Conservation (phyloP, 2,888 invertebrate genomes). For the Macrosiphum euphorbiae region DNA sequence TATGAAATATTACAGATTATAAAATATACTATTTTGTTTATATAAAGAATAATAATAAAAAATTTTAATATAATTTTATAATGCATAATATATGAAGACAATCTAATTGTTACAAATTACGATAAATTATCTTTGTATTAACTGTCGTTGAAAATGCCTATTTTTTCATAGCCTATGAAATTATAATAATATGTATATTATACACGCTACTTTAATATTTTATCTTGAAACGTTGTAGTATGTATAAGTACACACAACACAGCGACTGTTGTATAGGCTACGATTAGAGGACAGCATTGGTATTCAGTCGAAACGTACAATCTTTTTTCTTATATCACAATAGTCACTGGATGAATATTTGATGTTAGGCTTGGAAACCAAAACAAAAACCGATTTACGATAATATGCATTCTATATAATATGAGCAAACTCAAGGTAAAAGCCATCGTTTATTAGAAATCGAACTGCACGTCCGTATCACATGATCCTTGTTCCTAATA, state of each 20-base stretch:
- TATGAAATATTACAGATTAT: not conserved
- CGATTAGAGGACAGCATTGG: not conserved
- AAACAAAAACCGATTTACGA: not conserved
- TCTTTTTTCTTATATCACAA: not conserved
- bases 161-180: not conserved
- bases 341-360: not conserved
- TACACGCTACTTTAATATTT: no score
- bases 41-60: no score
- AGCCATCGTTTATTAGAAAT: constrained; percentile 14
- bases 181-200: no score
- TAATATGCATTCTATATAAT: not conserved
- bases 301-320: not conserved
- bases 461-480: not conserved
- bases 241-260: not conserved
- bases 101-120: not conserved
- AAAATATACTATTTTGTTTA: not conserved
- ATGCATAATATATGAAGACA: not conserved
- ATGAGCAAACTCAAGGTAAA: not conserved
- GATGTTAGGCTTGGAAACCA: not conserved
- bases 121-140: not conserved
- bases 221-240: no score
- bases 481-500: constrained; percentile 7
- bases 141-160: not conserved
- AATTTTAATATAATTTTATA: not conserved
- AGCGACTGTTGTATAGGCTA: not conserved